Evolutionary conservation across 2,888 invertebrate genomes (phyloP), one percentile per base, ranked within the genome.

Genomic region (Apodemia hepburni): DNA sequence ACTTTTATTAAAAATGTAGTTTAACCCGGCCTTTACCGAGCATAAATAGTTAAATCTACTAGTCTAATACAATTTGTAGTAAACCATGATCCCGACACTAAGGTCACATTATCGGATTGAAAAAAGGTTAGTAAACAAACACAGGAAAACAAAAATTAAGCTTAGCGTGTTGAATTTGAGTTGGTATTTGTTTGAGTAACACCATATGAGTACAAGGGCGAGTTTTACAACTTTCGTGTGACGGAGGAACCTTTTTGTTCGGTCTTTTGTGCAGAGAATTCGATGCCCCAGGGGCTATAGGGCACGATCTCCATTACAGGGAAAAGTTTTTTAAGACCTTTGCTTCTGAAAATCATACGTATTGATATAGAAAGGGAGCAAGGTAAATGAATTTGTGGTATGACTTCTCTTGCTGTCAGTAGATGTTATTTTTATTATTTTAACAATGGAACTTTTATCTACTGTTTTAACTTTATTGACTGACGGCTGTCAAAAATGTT

Each of bases 11-110:
- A 49, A 49, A 49, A 18, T 18, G 8, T 18, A 8, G 58, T 59
- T 64, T 66, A 60, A 22, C 59, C 38, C 61, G 18, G 68, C 59
- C 59, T 61, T 64, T 68, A 73, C 74, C 75, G 77, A 76, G 81
- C 79, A 86, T 88, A 88, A 88, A 89, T 89, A 88, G 87, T 89
- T 88, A 87, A 88, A 87, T 87, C 80, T 87, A 86, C 87, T 87
- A 83, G 87, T 88, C 87, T 88, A 87, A 90, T 89, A 90, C 89
- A 90, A 90, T 90, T 90, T 90, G 89, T 90, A 90, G 89, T 90
- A 89, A 90, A 89, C 89, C 89, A 89, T 88, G 89, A 89, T 89
- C 88, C 87, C 85, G 84, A 79, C 86, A 83, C 87, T 87, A 89
- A 88, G 87, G 87, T 88, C 85, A 86, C 87, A 89, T 90, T 90